Evolutionary conservation across 2,113 vertebrate genomes (phyloP).

Genomic region (Cyphomyrus plagiostoma): DNA sequence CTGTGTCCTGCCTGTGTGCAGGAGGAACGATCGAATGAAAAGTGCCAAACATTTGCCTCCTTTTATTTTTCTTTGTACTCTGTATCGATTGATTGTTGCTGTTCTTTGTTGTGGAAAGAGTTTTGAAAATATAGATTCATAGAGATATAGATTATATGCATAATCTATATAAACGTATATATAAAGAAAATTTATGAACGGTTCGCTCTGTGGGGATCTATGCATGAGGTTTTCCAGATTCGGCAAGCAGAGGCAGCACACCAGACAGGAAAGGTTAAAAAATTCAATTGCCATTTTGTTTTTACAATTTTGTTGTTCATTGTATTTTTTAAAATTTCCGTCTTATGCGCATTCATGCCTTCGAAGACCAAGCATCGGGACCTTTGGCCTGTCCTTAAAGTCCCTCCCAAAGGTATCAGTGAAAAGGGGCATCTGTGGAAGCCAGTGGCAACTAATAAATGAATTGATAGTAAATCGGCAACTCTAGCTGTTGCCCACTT

Average conservation of each 20-base stretch:
- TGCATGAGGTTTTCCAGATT: constrained; percentile 67
- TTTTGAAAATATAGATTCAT: constrained; percentile 63
- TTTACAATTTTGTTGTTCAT: constrained; percentile 17
- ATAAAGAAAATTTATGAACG: constrained; percentile 63
- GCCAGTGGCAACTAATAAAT: background rate
- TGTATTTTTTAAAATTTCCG: background rate
- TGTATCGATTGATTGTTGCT: constrained; percentile 43
- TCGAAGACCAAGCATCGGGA: background rate
- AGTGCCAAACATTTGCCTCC: constrained; percentile 58
- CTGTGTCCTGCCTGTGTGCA: constrained; percentile 29
- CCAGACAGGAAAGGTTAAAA: constrained; percentile 39
- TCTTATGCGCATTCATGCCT: background rate
- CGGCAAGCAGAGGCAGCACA: constrained; percentile 34
- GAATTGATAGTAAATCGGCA: background rate
- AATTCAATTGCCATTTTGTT: constrained; percentile 32
- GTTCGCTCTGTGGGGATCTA: constrained; percentile 61
- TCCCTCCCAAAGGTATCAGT: constrained; percentile 6
- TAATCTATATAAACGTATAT: constrained; percentile 37
- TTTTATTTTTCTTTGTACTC: constrained; percentile 37
- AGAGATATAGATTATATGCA: constrained; percentile 62
- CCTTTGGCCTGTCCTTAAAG: background rate
- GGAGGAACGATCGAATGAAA: constrained; percentile 47
- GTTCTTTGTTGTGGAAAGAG: constrained; percentile 47
- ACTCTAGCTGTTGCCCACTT: background rate
- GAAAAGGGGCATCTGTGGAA: background rate